Conservation (phyloP, 2,888 invertebrate genomes). For the Gari tellinella region DNA sequence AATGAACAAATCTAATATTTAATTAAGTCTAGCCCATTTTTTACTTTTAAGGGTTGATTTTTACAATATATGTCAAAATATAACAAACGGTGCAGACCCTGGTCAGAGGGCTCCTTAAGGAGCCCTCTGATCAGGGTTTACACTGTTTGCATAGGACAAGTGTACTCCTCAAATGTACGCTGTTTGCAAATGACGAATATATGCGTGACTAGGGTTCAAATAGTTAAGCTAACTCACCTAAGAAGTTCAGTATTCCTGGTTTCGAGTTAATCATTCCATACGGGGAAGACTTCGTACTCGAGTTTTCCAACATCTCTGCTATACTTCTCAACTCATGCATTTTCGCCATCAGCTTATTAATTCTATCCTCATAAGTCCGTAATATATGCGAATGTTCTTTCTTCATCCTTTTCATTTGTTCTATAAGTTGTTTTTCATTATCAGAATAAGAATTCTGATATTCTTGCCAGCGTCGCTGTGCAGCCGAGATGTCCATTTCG, state of each 20-base stretch:
- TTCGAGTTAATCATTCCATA: constrained; percentile 74
- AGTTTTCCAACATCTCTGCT: constrained; percentile 81
- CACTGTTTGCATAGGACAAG: too few relatives aligned
- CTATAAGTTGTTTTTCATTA: constrained; percentile 82
- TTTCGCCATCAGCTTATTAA: constrained; percentile 80
- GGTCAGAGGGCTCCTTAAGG: too few relatives aligned
- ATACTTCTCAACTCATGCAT: constrained; percentile 80
- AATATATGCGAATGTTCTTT: constrained; percentile 79
- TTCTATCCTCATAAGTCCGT: constrained; percentile 78
- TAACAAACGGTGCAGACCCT: too few relatives aligned
- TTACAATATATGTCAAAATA: too few relatives aligned
- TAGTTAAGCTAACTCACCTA: too few relatives aligned
- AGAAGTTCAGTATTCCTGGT: constrained; percentile 64
- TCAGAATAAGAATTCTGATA: constrained; percentile 79
- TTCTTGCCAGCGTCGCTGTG: constrained; percentile 63
- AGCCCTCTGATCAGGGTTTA: too few relatives aligned
- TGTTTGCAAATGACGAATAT: too few relatives aligned
- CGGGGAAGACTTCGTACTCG: constrained; percentile 78
- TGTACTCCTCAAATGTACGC: too few relatives aligned
- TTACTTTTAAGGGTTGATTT: too few relatives aligned
- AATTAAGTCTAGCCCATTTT: too few relatives aligned
- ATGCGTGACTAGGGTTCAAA: too few relatives aligned
- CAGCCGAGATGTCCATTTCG: constrained; percentile 14
- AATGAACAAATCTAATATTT: too few relatives aligned
- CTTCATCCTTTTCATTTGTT: constrained; percentile 82